Percentiles rank a stretch among this genome's conserved stretches.
These are phyloP conservation scores for Caenorhabditis sulstoni DNA, from an alignment of 2,888 invertebrate genomes.

Conservation along the genomic window DNA sequence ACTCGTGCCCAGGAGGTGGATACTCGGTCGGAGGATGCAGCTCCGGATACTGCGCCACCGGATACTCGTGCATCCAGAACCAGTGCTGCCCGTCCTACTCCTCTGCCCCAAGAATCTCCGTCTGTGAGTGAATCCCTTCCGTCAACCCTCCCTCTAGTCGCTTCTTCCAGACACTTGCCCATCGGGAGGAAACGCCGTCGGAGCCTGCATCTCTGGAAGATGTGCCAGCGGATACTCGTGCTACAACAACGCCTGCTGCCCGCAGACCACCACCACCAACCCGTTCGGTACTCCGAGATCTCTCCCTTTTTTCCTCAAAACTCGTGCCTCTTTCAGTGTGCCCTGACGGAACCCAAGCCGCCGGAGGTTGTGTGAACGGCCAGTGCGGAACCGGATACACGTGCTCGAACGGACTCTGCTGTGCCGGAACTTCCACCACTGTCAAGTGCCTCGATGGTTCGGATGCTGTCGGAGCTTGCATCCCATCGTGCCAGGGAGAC, in stretches of 20 bases:
- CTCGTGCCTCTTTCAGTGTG: too few relatives aligned
- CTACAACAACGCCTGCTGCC: conserved; percentile 68
- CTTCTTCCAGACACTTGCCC: conserved; percentile 70
- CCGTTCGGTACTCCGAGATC: too few relatives aligned
- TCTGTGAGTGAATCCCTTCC: conserved; percentile 53
- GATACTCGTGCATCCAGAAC: conserved; percentile 73
- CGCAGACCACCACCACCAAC: conserved; percentile 66
- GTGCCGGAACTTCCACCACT: conserved; percentile 75
- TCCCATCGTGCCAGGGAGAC: conserved; percentile 71
- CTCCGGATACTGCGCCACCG: conserved; percentile 74
- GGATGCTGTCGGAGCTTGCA: conserved; percentile 75
- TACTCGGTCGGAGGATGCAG: conserved; percentile 73
- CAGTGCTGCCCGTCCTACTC: conserved; percentile 71
- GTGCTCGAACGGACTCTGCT: conserved; percentile 80
- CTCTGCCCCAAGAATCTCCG: conserved; percentile 61
- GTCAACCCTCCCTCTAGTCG: neutral
- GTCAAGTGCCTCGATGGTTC: conserved; percentile 77
- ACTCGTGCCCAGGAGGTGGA: conserved; percentile 74
- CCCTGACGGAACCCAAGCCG: conserved; percentile 80
- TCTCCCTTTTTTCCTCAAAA: too few relatives aligned
- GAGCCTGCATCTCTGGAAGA: conserved; percentile 70
- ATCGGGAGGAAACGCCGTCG: conserved; percentile 69
- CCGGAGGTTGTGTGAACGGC: conserved; percentile 80
- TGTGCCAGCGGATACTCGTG: conserved; percentile 76
- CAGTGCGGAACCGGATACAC: conserved; percentile 80